Conservation (phyloP, 2,797 vertebrate species). For the Halcyon leucocephala region DNA sequence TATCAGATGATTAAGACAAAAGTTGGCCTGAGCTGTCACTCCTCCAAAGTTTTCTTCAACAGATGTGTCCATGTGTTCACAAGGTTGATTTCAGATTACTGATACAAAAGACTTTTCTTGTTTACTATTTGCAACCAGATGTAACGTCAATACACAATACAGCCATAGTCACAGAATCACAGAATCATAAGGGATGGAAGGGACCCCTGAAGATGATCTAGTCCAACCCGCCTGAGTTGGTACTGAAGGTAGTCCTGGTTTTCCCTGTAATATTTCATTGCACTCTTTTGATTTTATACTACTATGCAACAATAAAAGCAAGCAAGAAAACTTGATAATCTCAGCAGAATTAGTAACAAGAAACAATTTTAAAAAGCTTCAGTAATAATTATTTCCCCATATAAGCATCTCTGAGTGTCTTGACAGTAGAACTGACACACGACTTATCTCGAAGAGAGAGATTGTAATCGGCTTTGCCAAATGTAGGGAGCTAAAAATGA, state of each 20-base stretch:
- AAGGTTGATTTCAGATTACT: neutral
- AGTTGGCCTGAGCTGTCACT: neutral
- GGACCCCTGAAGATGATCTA: no score
- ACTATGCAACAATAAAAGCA: neutral
- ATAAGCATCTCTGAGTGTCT: neutral
- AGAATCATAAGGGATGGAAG: no score
- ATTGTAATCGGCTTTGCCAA: neutral
- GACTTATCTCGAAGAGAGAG: neutral
- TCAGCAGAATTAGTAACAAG: neutral
- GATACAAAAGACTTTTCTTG: neutral
- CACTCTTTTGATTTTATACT: accelerated
- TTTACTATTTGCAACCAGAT: accelerated
- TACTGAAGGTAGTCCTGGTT: neutral
- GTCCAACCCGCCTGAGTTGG: no score
- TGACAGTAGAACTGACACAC: neutral
- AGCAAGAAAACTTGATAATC: neutral
- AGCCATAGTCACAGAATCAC: no score
- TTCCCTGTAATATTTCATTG: accelerated
- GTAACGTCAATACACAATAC: accelerated
- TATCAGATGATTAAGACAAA: neutral
- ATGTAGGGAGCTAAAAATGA: neutral
- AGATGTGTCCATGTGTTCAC: neutral
- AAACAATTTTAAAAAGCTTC: neutral
- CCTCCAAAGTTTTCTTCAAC: neutral
- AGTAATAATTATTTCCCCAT: neutral